These are phyloP conservation scores for Pao palembangensis DNA, from an alignment of 2,113 vertebrate species.

Conservation along the genomic window DNA sequence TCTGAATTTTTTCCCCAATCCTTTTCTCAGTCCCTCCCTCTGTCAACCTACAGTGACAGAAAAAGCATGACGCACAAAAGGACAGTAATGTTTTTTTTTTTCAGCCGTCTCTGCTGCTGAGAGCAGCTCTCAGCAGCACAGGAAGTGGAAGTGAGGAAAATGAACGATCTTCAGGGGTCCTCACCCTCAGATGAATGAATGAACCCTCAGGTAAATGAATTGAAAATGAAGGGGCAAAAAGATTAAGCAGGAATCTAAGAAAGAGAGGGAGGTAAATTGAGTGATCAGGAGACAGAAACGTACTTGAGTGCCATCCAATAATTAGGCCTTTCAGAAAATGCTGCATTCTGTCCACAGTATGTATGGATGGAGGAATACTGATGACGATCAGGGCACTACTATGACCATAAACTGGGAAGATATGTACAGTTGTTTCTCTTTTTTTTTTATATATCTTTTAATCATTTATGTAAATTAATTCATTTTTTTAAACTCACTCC, in stretches of 20 bases:
- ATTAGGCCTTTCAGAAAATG: conserved; percentile 65
- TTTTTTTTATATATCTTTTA: neutral
- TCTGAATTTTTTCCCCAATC: conserved; percentile 4
- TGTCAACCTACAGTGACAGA: conserved; percentile 44
- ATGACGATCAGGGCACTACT: conserved; percentile 20
- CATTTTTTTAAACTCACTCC: neutral
- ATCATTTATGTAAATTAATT: neutral
- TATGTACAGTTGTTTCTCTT: conserved; percentile 3
- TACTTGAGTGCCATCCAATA: conserved; percentile 66
- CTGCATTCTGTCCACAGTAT: conserved; percentile 20
- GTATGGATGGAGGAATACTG: conserved; percentile 26
- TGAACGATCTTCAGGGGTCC: conserved; percentile 56
- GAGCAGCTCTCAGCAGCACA: conserved; percentile 54
- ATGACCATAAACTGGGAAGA: conserved; percentile 35
- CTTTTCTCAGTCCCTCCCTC: conserved; percentile 5
- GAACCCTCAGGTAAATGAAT: conserved; percentile 70
- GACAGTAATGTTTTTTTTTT: conserved; percentile 66
- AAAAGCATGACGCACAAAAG: conserved; percentile 48
- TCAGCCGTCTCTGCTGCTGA: no score
- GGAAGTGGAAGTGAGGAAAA: conserved; percentile 44
- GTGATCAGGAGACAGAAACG: conserved; percentile 55
- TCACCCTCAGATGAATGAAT: conserved; percentile 59
- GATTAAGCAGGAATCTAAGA: conserved; percentile 46
- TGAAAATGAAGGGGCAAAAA: conserved; percentile 35
- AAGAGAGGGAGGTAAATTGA: conserved; percentile 41